Evolutionary conservation across 2,797 vertebrate genomes (phyloP).

Genomic region (Pseudochirops cupreus): DNA sequence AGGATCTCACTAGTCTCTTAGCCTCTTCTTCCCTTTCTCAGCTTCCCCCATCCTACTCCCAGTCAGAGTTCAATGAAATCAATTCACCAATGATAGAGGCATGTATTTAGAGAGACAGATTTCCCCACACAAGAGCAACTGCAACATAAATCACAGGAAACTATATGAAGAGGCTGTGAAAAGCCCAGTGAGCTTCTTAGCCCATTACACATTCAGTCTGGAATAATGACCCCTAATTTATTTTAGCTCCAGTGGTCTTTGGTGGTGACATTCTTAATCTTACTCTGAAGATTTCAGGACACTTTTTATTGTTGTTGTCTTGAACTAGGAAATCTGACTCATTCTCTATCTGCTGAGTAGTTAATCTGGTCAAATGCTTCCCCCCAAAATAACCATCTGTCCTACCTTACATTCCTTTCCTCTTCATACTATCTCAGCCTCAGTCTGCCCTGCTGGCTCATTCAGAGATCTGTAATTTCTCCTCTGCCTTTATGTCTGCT

Average conservation of each 20-base stretch:
- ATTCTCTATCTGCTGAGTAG: constrained; percentile 70
- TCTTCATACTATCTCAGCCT: constrained; percentile 75
- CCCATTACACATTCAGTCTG: constrained; percentile 65
- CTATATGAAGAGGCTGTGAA: constrained; percentile 63
- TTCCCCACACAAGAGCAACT: constrained; percentile 58
- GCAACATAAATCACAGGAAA: constrained; percentile 61
- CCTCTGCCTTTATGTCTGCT: constrained; percentile 88
- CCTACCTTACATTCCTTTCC: constrained; percentile 81
- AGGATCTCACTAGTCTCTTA: background rate
- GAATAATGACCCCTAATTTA: constrained; percentile 79
- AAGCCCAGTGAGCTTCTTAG: constrained; percentile 74
- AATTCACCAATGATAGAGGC: constrained; percentile 56
- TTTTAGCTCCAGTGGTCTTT: constrained; percentile 78
- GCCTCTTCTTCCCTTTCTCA: constrained; percentile 1
- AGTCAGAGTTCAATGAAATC: constrained; percentile 59
- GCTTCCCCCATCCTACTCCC: background rate
- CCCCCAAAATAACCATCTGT: constrained; percentile 78
- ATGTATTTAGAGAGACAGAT: constrained; percentile 70
- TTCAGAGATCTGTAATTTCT: constrained; percentile 91
- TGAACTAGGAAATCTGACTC: constrained; percentile 64
- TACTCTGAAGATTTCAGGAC: constrained; percentile 75
- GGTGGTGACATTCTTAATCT: constrained; percentile 72
- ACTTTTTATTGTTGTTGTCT: constrained; percentile 60
- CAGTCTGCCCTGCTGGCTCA: constrained; percentile 85
- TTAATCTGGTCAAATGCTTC: constrained; percentile 75